Evolutionary conservation across 2,888 invertebrate species (phyloP), one percentile per base, ranked within the genome.

Genomic region (Trichopria drosophilae): DNA sequence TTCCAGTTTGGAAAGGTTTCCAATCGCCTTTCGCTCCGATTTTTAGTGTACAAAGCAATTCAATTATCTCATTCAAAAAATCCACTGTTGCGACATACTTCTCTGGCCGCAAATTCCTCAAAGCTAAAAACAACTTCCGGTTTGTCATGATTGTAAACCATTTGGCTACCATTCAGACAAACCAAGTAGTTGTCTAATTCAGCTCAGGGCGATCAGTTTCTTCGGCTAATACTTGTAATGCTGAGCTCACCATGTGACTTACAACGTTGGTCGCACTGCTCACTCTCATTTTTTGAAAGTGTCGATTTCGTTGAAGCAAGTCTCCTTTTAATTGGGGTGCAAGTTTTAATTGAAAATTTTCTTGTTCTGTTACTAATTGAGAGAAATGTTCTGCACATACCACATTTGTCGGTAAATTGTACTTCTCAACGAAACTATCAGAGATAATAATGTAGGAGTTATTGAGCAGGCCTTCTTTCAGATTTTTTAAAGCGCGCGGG

Each of bases 141-240:
- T 36, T 37, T 26, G 46, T 53, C 39, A 49, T 53, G 15, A 53
- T 3, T 10, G 12, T 31, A 34, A 23, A 53, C 34, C 48, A 53
- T 31, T 23, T 48, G 3, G 31, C 39, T 15, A 44, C 37, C 12
- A 22, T 16, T 22, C 18, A 22, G 2, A 39, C 19, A 44, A 53
- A 44, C 36, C 36, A 44, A 34, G 53, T 34, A n/a, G 49, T 53
- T 24, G 48, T 34, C n/a, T n/a, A n/a, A n/a, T 3, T 26, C 18
- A 7, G 23, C 3, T 37, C 13, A 12, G 20, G 10, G n/a, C n/a
- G n/a, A n/a, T n/a, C n/a, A 9, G 2, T 37, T 9, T 37, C 22
- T n/a, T 22, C 22, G 5, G 37, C 12, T 1, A 22, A 4, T 12
- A 40, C 2, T 9, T 49, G 18, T 3, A 53, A 34, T 18, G 49